These are phyloP conservation scores for Lepidurus arcticus DNA, from an alignment of 1,140 invertebrate genomes.

Conservation along the genomic window DNA sequence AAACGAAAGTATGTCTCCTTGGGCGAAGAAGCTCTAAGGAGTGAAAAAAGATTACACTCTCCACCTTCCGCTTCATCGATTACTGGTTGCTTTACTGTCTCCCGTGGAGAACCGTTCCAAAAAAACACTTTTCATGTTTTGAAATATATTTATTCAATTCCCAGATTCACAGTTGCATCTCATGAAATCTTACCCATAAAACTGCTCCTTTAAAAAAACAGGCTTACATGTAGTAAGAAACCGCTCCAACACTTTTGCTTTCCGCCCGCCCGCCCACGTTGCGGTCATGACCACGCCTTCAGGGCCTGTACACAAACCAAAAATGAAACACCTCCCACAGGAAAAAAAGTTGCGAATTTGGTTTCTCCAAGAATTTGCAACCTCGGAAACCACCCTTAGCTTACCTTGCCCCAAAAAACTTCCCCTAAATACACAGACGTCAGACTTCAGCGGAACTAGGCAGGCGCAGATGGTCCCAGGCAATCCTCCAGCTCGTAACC, in stretches of 20 bases:
- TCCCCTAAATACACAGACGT: neutral
- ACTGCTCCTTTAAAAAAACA: neutral
- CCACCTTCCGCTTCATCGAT: too few relatives aligned
- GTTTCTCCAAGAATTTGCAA: neutral
- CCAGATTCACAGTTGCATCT: neutral
- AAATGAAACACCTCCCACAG: slow-evolving; percentile 10
- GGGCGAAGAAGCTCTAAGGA: too few relatives aligned
- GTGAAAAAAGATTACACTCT: too few relatives aligned
- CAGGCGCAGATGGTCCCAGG: neutral
- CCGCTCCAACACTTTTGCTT: neutral
- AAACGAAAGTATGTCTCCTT: too few relatives aligned
- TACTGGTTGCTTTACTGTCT: too few relatives aligned
- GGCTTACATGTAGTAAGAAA: neutral
- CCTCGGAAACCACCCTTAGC: neutral
- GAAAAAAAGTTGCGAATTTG: neutral
- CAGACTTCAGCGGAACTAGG: neutral
- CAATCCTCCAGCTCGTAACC: neutral
- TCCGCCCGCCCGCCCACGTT: slow-evolving; percentile 11
- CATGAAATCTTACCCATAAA: slow-evolving; percentile 5
- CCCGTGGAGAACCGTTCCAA: too few relatives aligned
- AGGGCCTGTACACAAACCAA: slow-evolving; percentile 17
- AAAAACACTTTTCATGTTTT: neutral
- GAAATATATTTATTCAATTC: slow-evolving; percentile 8
- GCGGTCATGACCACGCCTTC: slow-evolving; percentile 16
- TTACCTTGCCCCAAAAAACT: slow-evolving; percentile 20